These are phyloP conservation scores for Phylloscopus trochilus DNA, from an alignment of 2,113 vertebrate genomes.

Conservation along the genomic window DNA sequence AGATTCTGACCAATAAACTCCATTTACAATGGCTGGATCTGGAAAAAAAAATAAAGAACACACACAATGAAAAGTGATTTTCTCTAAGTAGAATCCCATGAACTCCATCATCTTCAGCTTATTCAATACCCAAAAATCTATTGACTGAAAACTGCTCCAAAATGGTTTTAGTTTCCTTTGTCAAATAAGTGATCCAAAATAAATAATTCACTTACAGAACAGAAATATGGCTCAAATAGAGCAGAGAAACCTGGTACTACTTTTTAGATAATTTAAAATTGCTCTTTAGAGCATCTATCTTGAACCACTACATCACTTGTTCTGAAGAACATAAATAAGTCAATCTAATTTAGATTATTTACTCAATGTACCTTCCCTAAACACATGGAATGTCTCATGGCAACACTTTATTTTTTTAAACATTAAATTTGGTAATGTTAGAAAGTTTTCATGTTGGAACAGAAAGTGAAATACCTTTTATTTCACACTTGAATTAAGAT, in stretches of 20 bases:
- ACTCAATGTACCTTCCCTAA: not conserved
- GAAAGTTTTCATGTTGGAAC: not conserved
- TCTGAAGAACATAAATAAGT: not conserved
- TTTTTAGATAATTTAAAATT: not conserved
- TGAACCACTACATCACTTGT: fast-evolving
- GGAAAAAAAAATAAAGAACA: not conserved
- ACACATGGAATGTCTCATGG: not conserved
- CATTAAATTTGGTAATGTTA: not conserved
- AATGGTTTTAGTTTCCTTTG: not conserved
- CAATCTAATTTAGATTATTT: not conserved
- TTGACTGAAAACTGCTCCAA: not conserved
- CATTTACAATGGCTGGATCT: constrained; percentile 97
- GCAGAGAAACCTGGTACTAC: not conserved
- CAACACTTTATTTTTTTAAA: not conserved
- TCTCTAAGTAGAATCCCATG: not conserved
- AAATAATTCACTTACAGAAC: not conserved
- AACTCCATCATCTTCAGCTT: not conserved
- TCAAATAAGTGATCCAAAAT: not conserved
- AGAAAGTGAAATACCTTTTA: not conserved
- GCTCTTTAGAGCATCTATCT: not conserved
- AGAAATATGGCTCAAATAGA: not conserved
- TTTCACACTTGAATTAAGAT: not conserved
- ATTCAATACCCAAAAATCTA: not conserved
- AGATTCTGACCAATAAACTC: constrained; percentile 98
- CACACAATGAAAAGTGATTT: not conserved